Evolutionary conservation across 2,113 vertebrate species (phyloP).

Genomic region (Oryzias melastigma): DNA sequence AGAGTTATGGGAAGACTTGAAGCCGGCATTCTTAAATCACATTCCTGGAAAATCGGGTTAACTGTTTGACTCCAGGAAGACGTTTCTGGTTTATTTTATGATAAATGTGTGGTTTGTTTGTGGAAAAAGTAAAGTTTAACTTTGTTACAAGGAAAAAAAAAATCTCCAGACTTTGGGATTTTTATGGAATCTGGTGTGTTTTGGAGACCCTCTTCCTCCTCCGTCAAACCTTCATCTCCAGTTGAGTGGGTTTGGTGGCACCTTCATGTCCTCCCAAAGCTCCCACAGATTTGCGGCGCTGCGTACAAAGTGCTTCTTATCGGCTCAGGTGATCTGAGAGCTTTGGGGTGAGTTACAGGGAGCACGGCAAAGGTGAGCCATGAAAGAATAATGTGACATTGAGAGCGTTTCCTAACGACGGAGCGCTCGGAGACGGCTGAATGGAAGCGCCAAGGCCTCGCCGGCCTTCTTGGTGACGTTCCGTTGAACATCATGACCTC

Average conservation of each 20-base stretch:
- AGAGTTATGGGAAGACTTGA: too few relatives aligned
- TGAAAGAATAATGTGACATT: slow-evolving; percentile 81
- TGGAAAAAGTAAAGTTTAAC: too few relatives aligned
- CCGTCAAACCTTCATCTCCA: not conserved
- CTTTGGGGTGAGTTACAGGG: slow-evolving; percentile 73
- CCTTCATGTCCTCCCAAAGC: slow-evolving; percentile 24
- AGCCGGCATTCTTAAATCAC: too few relatives aligned
- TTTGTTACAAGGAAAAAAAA: too few relatives aligned
- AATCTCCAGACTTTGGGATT: too few relatives aligned
- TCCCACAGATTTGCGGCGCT: slow-evolving; percentile 56
- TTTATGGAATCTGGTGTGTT: too few relatives aligned
- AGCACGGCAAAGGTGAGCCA: slow-evolving; percentile 65
- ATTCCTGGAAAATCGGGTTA: too few relatives aligned
- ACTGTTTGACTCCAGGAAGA: too few relatives aligned
- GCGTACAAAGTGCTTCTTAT: slow-evolving; percentile 74
- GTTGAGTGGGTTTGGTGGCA: slow-evolving; percentile 3
- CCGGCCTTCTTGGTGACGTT: not conserved
- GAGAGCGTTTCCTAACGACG: slow-evolving; percentile 69
- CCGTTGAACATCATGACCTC: slow-evolving; percentile 2
- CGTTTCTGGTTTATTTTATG: too few relatives aligned
- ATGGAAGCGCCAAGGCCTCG: slow-evolving; percentile 2
- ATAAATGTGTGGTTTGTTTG: too few relatives aligned
- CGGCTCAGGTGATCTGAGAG: slow-evolving; percentile 78
- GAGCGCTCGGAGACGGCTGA: slow-evolving; percentile 34
- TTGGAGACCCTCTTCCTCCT: too few relatives aligned